Conservation (phyloP, 2,888 invertebrate species). For the Xestia ashworthii region DNA sequence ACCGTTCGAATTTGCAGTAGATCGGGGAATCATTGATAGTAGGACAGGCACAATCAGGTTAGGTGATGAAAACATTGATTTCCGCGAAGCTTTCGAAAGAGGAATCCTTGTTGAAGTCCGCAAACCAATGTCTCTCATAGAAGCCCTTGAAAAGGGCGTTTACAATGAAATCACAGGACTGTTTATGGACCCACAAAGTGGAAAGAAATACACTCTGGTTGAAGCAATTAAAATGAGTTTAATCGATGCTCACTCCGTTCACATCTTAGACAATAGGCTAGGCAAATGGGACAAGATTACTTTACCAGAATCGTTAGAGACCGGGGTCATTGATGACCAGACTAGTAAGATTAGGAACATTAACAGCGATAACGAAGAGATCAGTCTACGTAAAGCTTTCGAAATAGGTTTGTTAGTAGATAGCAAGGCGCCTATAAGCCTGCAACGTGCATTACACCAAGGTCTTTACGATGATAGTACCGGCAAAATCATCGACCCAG, state of each 20-base stretch:
- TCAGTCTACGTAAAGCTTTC: conserved; percentile 94
- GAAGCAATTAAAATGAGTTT: conserved; percentile 96
- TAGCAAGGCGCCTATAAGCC: conserved; percentile 94
- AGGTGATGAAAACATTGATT: conserved; percentile 93
- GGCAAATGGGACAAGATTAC: conserved; percentile 95
- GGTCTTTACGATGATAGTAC: conserved; percentile 95
- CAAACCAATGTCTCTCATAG: conserved; percentile 95
- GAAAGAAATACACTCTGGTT: conserved; percentile 94
- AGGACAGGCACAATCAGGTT: conserved; percentile 93
- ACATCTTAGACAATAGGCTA: conserved; percentile 94
- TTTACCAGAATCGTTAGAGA: conserved; percentile 94
- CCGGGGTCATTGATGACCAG: conserved; percentile 93
- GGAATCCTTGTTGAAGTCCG: conserved; percentile 95
- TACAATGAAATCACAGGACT: conserved; percentile 94
- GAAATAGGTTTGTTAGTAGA: conserved; percentile 95
- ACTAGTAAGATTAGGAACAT: conserved; percentile 94
- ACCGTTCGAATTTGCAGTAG: conserved; percentile 95
- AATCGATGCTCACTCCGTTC: conserved; percentile 96
- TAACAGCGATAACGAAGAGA: conserved; percentile 92
- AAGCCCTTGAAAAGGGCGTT: conserved; percentile 95
- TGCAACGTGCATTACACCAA: conserved; percentile 96
- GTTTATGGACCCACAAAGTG: conserved; percentile 95
- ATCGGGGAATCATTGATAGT: conserved; percentile 94
- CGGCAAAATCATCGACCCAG: conserved; percentile 96
- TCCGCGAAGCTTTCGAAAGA: conserved; percentile 96